Conservation (phyloP, 2,888 invertebrate species). For the Stegana nigrithorax region DNA sequence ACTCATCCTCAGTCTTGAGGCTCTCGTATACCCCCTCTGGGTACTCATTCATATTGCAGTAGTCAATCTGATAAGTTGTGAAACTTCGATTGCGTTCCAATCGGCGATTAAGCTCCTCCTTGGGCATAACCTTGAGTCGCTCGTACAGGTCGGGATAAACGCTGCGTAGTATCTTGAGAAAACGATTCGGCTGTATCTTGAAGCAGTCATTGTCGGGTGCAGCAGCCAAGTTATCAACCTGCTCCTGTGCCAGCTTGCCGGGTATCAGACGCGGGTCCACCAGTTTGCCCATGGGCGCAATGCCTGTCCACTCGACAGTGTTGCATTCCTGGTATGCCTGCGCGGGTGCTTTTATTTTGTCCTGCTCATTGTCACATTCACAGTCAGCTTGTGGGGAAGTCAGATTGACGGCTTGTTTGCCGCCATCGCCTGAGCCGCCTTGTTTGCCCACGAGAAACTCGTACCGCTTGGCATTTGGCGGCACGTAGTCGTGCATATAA, state of each 20-base stretch:
- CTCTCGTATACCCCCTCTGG: constrained; percentile 62
- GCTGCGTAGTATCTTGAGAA: constrained; percentile 60
- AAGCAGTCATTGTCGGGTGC: constrained; percentile 52
- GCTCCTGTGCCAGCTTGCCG: constrained; percentile 46
- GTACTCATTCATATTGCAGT: constrained; percentile 64
- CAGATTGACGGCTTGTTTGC: constrained; percentile 29
- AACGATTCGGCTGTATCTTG: constrained; percentile 63
- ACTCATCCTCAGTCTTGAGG: constrained; percentile 47
- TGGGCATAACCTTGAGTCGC: constrained; percentile 70
- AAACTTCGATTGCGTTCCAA: constrained; percentile 71
- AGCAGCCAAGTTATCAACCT: constrained; percentile 44
- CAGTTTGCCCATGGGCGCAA: constrained; percentile 64
- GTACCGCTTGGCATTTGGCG: constrained; percentile 57
- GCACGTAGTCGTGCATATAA: constrained; percentile 65
- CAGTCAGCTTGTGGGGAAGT: constrained; percentile 42
- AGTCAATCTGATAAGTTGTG: constrained; percentile 74
- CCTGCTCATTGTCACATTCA: constrained; percentile 49
- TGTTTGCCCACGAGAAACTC: constrained; percentile 45
- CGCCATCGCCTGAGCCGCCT: constrained; percentile 15
- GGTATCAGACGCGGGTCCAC: constrained; percentile 63
- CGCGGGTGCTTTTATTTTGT: constrained; percentile 44
- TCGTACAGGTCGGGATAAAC: constrained; percentile 73
- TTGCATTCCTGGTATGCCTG: constrained; percentile 44
- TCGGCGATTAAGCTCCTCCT: constrained; percentile 69
- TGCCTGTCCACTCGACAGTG: constrained; percentile 62